These are phyloP conservation scores for Brenthis daphne DNA, from an alignment of 2,888 invertebrate species.

Conservation along the genomic window DNA sequence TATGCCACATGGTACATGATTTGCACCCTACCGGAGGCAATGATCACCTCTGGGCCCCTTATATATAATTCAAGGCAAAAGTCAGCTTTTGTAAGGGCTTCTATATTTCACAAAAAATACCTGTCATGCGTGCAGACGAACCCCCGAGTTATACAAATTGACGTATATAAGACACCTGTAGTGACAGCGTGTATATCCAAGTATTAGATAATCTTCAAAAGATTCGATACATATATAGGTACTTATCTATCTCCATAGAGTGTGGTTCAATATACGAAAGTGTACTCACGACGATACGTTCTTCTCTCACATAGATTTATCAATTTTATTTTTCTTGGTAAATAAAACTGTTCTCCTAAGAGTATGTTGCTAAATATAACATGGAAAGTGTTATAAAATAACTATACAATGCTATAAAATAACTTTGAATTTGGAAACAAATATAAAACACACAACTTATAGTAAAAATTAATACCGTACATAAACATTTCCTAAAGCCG, in stretches of 20 bases:
- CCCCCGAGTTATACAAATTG: conserved; percentile 31
- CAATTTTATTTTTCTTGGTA: too few species aligned
- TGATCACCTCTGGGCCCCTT: conserved; percentile 42
- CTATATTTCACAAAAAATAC: conserved; percentile 32
- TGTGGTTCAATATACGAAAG: too few species aligned
- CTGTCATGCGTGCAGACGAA: conserved; percentile 29
- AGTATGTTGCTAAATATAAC: too few species aligned
- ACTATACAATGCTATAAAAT: too few species aligned
- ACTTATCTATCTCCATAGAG: not conserved
- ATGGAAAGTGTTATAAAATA: too few species aligned
- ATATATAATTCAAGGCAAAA: conserved; percentile 56
- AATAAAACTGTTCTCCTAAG: too few species aligned
- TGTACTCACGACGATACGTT: too few species aligned
- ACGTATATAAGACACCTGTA: conserved; percentile 36
- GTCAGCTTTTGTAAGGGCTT: conserved; percentile 39
- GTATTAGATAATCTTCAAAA: conserved; percentile 4
- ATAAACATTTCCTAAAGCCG: conserved; percentile 25
- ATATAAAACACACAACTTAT: conserved; percentile 7
- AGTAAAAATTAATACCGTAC: conserved; percentile 14
- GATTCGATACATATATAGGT: not conserved
- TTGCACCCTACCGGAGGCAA: conserved; percentile 37
- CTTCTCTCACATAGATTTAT: too few species aligned
- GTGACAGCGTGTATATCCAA: conserved; percentile 6
- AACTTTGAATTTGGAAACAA: not conserved
- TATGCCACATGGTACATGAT: conserved; percentile 17